Evolutionary conservation across 2,888 invertebrate genomes (phyloP).

Genomic region (Rotaria socialis): DNA sequence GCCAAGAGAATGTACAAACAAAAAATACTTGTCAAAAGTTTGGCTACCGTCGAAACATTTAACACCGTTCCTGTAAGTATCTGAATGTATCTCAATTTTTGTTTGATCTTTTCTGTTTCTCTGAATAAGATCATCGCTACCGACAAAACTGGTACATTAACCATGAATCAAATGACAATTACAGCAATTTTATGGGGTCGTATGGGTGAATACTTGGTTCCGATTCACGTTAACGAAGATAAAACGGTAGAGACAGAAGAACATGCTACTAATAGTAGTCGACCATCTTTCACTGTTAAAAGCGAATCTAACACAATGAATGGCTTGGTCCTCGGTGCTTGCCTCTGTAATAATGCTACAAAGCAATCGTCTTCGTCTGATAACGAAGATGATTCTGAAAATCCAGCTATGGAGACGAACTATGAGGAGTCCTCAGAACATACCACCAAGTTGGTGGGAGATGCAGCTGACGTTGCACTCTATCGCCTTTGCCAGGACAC

Average conservation of each 20-base stretch:
- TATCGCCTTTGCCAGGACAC: background rate
- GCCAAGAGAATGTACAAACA: constrained; percentile 39
- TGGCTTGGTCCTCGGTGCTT: background rate
- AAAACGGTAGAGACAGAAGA: too few relatives aligned
- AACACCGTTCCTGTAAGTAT: background rate
- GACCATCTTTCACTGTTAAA: too few relatives aligned
- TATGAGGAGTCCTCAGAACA: too few relatives aligned
- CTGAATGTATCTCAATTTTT: too few relatives aligned
- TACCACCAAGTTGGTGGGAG: background rate
- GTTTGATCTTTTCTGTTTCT: too few relatives aligned
- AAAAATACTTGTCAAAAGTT: constrained; percentile 39
- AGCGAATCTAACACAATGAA: too few relatives aligned
- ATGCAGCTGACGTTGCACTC: constrained; percentile 28
- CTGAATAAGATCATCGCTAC: too few relatives aligned
- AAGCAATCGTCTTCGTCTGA: background rate
- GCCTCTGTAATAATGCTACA: background rate
- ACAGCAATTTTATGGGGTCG: background rate
- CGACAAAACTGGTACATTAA: constrained; percentile 36
- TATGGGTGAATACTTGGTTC: too few relatives aligned
- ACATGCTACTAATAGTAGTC: too few relatives aligned
- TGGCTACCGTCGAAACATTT: constrained; percentile 28
- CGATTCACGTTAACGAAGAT: too few relatives aligned
- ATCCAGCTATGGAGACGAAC: too few relatives aligned
- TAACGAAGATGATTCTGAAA: too few relatives aligned
- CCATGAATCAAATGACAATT: constrained; percentile 28